Evolutionary conservation across 2,888 invertebrate species (phyloP), one percentile per base, ranked within the genome.

Genomic region (Limenitis camilla): DNA sequence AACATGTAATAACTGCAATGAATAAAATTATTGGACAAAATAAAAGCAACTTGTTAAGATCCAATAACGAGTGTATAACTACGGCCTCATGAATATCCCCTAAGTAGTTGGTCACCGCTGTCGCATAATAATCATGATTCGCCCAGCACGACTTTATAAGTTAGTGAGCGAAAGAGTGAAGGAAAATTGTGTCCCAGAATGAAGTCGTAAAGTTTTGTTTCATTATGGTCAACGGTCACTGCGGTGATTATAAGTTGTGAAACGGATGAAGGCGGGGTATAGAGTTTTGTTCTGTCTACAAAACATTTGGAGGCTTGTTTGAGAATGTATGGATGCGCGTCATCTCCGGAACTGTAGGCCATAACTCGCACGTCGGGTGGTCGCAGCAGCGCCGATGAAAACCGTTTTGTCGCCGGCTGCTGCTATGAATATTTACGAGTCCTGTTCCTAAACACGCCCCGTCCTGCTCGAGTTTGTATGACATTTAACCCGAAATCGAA

Each of bases 331-430:
- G 41, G 57, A 47, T 46, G 38, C 42, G 32, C 53, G 78, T 79
- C 80, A 72, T 54, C 60, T 68, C 60, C 56, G 62, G 60, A 62
- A 67, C 66, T 71, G 71, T 61, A 57, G 55, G 65, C 66, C 61
- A 79, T 81, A 77, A 78, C 72, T 81, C 63, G 79, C 83, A 67
- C 81, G 66, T 81, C 80, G 75, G 82, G 82, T 73, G 83, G 84
- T 74, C 77, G 60, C 61, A 56, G 60, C 57, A 60, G 61, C 58
- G 57, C 64, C 71, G 77, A 72, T 73, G 75, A 78, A 80, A 78
- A 78, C 73, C 69, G 65, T 76, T 80, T 78, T 76, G 80, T 81
- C 76, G 70, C 72, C 72, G 69, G 71, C 70, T 68, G 74, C 71
- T 69, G 68, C 69, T 64, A 78, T 81, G 78, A 80, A 84, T 85